phyloP scores from a whole-genome alignment of 2,888 invertebrate genomes.

The Linnaemya vulpina region DNA sequence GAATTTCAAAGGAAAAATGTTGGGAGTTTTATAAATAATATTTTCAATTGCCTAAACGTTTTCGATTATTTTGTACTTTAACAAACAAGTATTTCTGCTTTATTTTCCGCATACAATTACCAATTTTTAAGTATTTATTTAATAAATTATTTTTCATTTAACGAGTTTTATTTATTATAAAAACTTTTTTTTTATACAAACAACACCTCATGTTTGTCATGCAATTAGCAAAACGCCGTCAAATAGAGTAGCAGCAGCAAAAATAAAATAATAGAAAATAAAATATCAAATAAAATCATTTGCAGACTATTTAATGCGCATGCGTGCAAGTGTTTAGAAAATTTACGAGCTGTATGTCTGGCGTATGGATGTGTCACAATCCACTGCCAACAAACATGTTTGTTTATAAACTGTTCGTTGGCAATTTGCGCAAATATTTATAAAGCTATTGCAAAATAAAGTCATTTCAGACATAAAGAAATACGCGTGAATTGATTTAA shows the following conservation, averaged over 20 bases:
- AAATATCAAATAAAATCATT: conserved; percentile 21
- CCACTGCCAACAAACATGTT: neutral
- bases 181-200: neutral
- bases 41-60: neutral
- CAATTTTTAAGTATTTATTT: neutral
- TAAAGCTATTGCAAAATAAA: conserved; percentile 27
- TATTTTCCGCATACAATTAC: neutral
- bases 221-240: conserved; percentile 48
- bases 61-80: neutral
- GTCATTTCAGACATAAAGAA: conserved; percentile 21
- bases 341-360: conserved; percentile 32
- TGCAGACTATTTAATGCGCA: conserved; percentile 49
- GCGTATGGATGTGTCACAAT: conserved; percentile 38
- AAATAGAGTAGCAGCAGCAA: conserved; percentile 6
- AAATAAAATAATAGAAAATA: neutral
- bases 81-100: neutral
- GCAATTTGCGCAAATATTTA: conserved; percentile 42
- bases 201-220: conserved; percentile 20
- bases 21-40: neutral
- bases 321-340: conserved; percentile 67
- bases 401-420: conserved; percentile 35
- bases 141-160: neutral
- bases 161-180: conserved; percentile 1
- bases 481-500: neutral
- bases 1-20: neutral